Percentiles rank a stretch among this genome's conserved stretches.
phyloP scores from a whole-genome alignment of 2,113 vertebrate genomes.

The Platysternon megacephalum region DNA sequence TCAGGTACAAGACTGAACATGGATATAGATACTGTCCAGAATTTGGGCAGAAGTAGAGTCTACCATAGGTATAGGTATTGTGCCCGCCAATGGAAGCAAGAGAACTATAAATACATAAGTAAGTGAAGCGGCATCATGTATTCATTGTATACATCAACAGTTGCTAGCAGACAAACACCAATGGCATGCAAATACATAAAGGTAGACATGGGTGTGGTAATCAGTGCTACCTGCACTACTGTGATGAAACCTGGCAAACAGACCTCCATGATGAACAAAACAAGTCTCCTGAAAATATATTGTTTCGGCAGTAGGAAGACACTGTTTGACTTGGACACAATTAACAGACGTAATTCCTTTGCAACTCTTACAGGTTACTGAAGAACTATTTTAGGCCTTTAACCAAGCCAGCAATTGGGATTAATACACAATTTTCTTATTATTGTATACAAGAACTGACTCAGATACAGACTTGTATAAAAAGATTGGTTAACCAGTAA shows the following conservation, averaged over 20 bases:
- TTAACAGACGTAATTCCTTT: not conserved
- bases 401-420: slow-evolving; percentile 1
- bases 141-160: not conserved
- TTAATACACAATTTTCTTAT: not conserved
- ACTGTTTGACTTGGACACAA: not conserved
- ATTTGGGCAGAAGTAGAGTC: not conserved
- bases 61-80: not conserved
- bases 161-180: not conserved
- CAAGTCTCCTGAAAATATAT: not conserved
- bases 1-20: not conserved
- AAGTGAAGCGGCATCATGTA: not conserved
- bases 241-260: not conserved
- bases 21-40: not conserved
- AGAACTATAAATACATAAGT: not conserved
- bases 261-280: not conserved
- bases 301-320: not conserved
- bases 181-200: not conserved
- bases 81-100: not conserved
- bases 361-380: slow-evolving; percentile 19
- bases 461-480: slow-evolving; percentile 28
- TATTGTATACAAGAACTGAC: slow-evolving; percentile 30
- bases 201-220: not conserved
- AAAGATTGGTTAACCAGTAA: not conserved
- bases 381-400: slow-evolving; percentile 7
- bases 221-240: not conserved